Evolutionary conservation across 2,888 invertebrate species (phyloP).

Genomic region (Amiota communis): DNA sequence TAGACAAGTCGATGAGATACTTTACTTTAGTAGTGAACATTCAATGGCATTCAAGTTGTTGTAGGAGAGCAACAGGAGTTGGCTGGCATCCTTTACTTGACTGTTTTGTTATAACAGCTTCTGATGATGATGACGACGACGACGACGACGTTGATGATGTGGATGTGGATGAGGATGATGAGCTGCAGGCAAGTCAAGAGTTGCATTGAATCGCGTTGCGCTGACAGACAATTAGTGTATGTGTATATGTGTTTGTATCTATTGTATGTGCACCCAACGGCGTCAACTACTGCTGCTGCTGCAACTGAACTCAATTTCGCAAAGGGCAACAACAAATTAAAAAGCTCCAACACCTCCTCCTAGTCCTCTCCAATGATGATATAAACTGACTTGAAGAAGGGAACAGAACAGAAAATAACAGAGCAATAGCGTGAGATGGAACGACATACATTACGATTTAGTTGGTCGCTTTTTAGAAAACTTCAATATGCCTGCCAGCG

Average conservation of each 20-base stretch:
- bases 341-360: slow-evolving; percentile 11
- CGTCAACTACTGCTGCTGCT: slow-evolving; percentile 2
- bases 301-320: slow-evolving; percentile 29
- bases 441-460: slow-evolving; percentile 8
- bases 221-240: slow-evolving; percentile 25
- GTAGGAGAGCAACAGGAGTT: not conserved
- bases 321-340: slow-evolving; percentile 30
- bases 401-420: not conserved
- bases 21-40: not conserved
- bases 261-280: not conserved
- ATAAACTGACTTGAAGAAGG: slow-evolving; percentile 22
- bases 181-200: slow-evolving; percentile 24
- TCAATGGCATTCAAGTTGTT: not conserved
- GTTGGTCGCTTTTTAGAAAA: slow-evolving; percentile 17
- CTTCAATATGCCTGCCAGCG: slow-evolving; percentile 28
- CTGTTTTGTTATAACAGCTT: too few relatives aligned
- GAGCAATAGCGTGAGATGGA: not conserved
- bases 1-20: not conserved
- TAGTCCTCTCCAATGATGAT: too few relatives aligned
- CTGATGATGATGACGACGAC: not conserved
- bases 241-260: not conserved
- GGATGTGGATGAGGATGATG: not conserved
- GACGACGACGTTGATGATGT: not conserved
- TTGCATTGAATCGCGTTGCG: slow-evolving; percentile 8
- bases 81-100: slow-evolving; percentile 14